Evolutionary conservation across 37 sponge, comb jelly and placozoan genomes (phyloP).

Genomic region (Ianthella basta): DNA sequence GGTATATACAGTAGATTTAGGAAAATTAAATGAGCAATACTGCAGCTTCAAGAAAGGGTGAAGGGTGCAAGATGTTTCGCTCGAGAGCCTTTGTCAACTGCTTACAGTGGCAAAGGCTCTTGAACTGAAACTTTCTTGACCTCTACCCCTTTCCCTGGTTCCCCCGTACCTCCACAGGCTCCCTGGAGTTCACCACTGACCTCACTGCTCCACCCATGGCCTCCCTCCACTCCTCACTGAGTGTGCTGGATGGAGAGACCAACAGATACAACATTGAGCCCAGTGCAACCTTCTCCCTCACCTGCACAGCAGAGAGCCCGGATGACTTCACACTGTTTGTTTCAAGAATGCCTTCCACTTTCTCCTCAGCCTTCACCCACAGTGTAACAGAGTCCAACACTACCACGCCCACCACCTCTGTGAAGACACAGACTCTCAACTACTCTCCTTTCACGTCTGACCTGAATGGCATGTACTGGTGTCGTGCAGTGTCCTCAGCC

Average conservation of each 20-base stretch:
- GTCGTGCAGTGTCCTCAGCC: not conserved
- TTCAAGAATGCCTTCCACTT: not conserved
- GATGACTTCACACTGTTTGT: conserved; percentile 1
- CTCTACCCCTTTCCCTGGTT: too few relatives aligned
- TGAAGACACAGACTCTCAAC: not conserved
- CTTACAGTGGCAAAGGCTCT: too few relatives aligned
- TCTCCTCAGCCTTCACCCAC: not conserved
- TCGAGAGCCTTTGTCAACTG: too few relatives aligned
- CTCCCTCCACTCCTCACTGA: conserved; percentile 17
- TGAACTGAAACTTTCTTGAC: too few relatives aligned
- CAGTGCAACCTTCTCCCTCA: not conserved
- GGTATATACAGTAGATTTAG: too few relatives aligned
- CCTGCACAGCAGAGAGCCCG: conserved; percentile 6
- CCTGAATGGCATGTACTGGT: conserved; percentile 13
- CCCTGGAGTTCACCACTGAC: conserved; percentile 1
- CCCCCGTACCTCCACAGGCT: too few relatives aligned
- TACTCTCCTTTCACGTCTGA: not conserved
- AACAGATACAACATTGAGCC: conserved; percentile 21
- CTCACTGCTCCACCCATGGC: conserved; percentile 24
- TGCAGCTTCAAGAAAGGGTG: too few relatives aligned
- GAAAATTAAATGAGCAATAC: too few relatives aligned
- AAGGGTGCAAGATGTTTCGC: too few relatives aligned
- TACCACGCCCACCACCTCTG: not conserved
- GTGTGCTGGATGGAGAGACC: not conserved
- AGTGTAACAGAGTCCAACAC: not conserved